Evolutionary conservation across 2,888 invertebrate genomes (phyloP).

Genomic region (Boloria euphrosyne): DNA sequence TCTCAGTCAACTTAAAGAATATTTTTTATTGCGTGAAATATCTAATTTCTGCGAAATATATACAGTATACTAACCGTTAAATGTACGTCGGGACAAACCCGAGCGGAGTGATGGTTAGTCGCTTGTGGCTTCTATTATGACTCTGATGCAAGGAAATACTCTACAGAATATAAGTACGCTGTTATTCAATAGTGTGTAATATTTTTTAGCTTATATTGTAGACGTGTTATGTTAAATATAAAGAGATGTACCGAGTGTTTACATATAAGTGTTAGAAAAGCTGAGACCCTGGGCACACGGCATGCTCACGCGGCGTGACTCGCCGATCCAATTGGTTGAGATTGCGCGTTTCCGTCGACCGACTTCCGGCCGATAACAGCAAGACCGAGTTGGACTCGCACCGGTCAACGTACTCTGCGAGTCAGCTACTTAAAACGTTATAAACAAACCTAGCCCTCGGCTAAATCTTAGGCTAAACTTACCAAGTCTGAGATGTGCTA

Average conservation of each 20-base stretch:
- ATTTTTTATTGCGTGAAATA: too few relatives aligned
- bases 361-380: conserved; percentile 77
- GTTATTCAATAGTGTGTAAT: too few relatives aligned
- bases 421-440: conserved; percentile 33
- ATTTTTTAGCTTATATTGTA: background rate
- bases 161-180: too few relatives aligned
- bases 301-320: conserved; percentile 76
- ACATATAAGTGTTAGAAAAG: conserved; percentile 45
- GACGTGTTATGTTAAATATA: background rate
- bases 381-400: conserved; percentile 60
- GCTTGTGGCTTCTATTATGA: too few relatives aligned
- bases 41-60: too few relatives aligned
- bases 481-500: conserved; percentile 10
- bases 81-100: too few relatives aligned
- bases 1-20: too few relatives aligned
- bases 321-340: conserved; percentile 77
- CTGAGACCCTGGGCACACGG: conserved; percentile 49
- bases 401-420: conserved; percentile 71
- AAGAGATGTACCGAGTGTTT: conserved; percentile 20
- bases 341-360: conserved; percentile 77
- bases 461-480: conserved; percentile 24
- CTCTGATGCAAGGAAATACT: too few relatives aligned
- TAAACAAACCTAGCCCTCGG: conserved; percentile 29
- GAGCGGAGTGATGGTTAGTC: too few relatives aligned
- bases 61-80: too few relatives aligned